phyloP scores from a whole-genome alignment of 2,113 vertebrate species.

The Otocyon megalotis region DNA sequence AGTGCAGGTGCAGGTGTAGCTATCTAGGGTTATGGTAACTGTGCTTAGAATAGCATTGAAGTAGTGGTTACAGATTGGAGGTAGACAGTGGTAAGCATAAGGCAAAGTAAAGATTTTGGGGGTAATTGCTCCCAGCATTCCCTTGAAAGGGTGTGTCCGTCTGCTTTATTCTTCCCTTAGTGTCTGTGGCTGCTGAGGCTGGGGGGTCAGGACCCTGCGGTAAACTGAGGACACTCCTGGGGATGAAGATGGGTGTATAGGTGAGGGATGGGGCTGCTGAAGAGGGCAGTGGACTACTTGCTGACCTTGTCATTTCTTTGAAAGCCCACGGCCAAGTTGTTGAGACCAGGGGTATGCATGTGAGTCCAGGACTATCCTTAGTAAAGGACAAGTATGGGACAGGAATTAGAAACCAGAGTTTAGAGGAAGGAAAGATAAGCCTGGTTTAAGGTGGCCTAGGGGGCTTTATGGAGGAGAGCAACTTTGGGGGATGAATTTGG shows the following conservation, averaged over 20 bases:
- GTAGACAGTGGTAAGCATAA: not conserved
- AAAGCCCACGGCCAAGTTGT: not conserved
- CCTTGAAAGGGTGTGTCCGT: not conserved
- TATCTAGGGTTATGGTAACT: not conserved
- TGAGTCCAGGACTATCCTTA: not conserved
- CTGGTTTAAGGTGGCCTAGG: not conserved
- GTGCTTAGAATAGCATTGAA: not conserved
- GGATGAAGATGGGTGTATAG: not conserved
- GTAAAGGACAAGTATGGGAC: not conserved
- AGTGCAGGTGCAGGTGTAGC: not conserved
- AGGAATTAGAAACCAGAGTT: not conserved
- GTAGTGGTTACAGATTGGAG: not conserved
- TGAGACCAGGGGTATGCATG: fast-evolving
- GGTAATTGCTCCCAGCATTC: not conserved
- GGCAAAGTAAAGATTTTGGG: not conserved
- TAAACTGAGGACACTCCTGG: not conserved
- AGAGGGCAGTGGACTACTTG: not conserved
- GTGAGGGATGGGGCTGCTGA: not conserved
- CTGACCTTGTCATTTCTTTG: not conserved
- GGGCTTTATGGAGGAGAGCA: not conserved
- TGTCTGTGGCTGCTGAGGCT: too few species aligned
- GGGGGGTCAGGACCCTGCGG: too few species aligned
- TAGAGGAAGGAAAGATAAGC: not conserved
- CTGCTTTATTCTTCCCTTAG: too few species aligned
- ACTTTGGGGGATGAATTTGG: not conserved